A percentile compares a stretch with the other conserved stretches of the same genome.
These are phyloP conservation scores for Catostylus mosaicus DNA, from an alignment of 30 jellyfish, hydroid and myxozoan species.

Conservation along the genomic window DNA sequence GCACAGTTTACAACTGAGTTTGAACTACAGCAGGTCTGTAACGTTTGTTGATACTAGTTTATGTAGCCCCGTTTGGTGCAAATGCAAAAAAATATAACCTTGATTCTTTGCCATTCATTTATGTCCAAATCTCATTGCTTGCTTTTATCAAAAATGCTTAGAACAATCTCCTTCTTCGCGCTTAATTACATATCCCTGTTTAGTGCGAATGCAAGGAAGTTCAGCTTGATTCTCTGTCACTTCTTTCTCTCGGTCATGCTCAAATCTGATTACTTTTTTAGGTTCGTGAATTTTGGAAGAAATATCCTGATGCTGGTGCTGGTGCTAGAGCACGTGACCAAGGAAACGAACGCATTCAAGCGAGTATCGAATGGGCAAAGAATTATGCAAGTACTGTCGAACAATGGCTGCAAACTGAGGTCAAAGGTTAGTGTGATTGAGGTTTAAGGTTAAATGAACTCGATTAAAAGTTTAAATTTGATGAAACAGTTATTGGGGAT, in stretches of 20 bases:
- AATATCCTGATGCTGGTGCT: constrained; percentile 84
- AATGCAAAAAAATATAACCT: too few relatives aligned
- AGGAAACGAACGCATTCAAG: constrained; percentile 84
- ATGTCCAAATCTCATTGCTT: too few relatives aligned
- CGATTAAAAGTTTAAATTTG: not conserved
- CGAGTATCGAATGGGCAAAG: constrained; percentile 86
- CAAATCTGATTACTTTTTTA: too few relatives aligned
- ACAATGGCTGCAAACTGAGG: constrained; percentile 72
- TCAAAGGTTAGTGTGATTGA: constrained; percentile 19
- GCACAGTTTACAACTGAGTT: constrained; percentile 80
- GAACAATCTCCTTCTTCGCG: too few relatives aligned
- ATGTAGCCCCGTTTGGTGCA: too few relatives aligned
- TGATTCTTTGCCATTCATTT: too few relatives aligned
- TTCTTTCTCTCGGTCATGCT: too few relatives aligned
- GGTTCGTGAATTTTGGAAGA: constrained; percentile 88
- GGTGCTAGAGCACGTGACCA: constrained; percentile 93
- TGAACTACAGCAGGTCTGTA: constrained; percentile 73
- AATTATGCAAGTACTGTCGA: constrained; percentile 61
- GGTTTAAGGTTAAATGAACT: too few relatives aligned
- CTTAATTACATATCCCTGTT: not conserved
- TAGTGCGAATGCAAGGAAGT: not conserved
- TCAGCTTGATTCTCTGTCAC: not conserved
- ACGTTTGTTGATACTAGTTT: too few relatives aligned
- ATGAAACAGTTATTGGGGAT: not conserved
- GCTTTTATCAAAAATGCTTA: too few relatives aligned